These are phyloP conservation scores for Caenorhabditis uteleia DNA, from an alignment of 2,888 invertebrate species.

Conservation along the genomic window DNA sequence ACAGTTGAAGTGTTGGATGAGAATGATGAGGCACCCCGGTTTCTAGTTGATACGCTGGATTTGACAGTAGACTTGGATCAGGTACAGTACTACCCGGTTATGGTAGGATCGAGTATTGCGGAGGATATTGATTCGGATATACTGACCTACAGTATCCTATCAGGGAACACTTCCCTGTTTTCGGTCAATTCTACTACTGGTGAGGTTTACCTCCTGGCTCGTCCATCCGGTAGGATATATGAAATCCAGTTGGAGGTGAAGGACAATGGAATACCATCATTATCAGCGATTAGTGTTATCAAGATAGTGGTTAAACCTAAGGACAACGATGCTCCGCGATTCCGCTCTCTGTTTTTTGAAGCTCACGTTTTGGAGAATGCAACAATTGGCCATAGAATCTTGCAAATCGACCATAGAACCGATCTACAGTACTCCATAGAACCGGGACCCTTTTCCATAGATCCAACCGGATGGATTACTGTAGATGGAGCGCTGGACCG, in stretches of 20 bases:
- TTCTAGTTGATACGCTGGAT: slow-evolving; percentile 47
- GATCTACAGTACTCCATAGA: too few species aligned
- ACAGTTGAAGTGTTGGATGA: slow-evolving; percentile 30
- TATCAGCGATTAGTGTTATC: slow-evolving; percentile 21
- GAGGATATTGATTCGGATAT: slow-evolving; percentile 43
- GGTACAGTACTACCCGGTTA: slow-evolving; percentile 12
- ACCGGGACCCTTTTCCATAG: too few species aligned
- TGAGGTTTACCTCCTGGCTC: slow-evolving; percentile 23
- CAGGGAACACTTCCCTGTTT: slow-evolving; percentile 52
- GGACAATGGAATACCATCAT: slow-evolving; percentile 32
- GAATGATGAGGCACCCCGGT: slow-evolving; percentile 55
- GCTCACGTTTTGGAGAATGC: slow-evolving; percentile 69
- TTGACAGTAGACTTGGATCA: slow-evolving; percentile 31
- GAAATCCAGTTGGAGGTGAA: slow-evolving; percentile 42
- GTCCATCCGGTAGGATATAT: slow-evolving; percentile 35
- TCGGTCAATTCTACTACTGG: slow-evolving; percentile 45
- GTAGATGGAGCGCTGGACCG: slow-evolving; percentile 86
- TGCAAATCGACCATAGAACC: slow-evolving; percentile 82
- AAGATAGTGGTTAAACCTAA: slow-evolving; percentile 47
- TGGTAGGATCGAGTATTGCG: slow-evolving; percentile 42
- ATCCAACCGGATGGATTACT: slow-evolving; percentile 85
- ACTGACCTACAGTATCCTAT: slow-evolving; percentile 52
- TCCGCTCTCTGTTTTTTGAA: slow-evolving; percentile 73
- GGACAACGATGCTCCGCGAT: slow-evolving; percentile 55
- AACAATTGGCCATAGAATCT: slow-evolving; percentile 76